Base-by-base conservation (phyloP, 2,797 vertebrate species). In the Bufotes viridis region DNA sequence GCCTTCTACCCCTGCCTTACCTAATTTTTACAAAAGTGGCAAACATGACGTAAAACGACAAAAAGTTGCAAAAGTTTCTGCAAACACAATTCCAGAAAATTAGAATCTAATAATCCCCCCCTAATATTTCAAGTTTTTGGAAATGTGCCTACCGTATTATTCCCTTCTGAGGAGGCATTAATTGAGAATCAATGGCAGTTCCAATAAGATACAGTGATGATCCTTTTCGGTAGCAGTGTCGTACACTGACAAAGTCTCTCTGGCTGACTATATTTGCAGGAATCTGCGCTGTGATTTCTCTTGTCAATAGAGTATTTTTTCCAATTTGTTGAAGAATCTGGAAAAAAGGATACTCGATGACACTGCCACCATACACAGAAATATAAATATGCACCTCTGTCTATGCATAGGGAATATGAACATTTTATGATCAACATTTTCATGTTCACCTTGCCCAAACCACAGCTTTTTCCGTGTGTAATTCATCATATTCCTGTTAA, bases 161-260 rank as follows among this genome's bases (percentile, higher is more conserved):
- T 81, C 94, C 96, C 5, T 93, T 90, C 84, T 94, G 95, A 0
- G 92, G 93, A 7, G 94, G 95, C 87, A 95, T 91, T 7, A 94
- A 92, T 51, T 96, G 92, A 4, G 93, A 58, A n/a, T 92, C 90
- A 13, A 94, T 92, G 0, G 96, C 90, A 0, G 91, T 93, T 90
- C 97, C 96, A 78, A 95, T 94, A 22, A 97, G 93, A 90, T 94
- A 97, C 86, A 96, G 12, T 0, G 91, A 74, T 0, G 93, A 92
- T 7, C 92, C 91, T 14, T 91, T 92, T 91, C 91, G 95, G 89
- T 90, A 90, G 13, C 94, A 92, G 91, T 96, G 95, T 78, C 95
- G 92, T 82, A 97, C 90, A 1, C 95, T 96, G 90, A 97, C 87
- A 8, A 97, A 97, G 87, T 97, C 97, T 91, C 96, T 92, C 90